Conservation (phyloP, 2,888 invertebrate species). For the Dryobotodes eremita region DNA sequence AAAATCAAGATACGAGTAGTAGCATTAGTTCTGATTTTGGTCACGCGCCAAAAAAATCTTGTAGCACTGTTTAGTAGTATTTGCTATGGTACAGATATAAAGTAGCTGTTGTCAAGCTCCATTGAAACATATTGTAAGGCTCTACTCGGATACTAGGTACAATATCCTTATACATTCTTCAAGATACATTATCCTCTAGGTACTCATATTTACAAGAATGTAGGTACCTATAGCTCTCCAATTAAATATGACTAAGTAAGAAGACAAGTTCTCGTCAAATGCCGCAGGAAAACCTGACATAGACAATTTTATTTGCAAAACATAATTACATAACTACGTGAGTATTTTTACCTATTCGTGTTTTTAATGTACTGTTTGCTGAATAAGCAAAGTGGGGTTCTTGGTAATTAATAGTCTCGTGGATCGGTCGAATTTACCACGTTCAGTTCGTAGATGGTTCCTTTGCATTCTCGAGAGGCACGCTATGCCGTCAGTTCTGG, state of each 20-base stretch:
- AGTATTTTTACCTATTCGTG: conserved; percentile 3
- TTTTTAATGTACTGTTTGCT: conserved; percentile 1
- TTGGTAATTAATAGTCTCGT: not conserved
- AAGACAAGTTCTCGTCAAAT: conserved; percentile 14
- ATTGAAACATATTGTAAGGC: not conserved
- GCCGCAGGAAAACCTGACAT: conserved; percentile 4
- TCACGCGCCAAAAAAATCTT: no score
- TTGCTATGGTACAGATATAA: no score
- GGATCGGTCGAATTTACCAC: not conserved
- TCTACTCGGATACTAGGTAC: not conserved
- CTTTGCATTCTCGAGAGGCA: not conserved
- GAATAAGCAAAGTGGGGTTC: not conserved
- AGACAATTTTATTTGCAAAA: conserved; percentile 7
- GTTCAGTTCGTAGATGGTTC: not conserved
- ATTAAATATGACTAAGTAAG: conserved; percentile 21
- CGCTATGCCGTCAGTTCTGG: not conserved
- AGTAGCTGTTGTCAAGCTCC: not conserved
- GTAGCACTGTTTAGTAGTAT: no score
- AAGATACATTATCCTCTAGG: conserved; percentile 9
- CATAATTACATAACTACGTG: conserved; percentile 8
- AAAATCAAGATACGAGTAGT: no score
- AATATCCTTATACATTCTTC: conserved; percentile 11
- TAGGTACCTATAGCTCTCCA: conserved; percentile 9
- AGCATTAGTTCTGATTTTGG: no score
- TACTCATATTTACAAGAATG: conserved; percentile 5